phyloP scores from a whole-genome alignment of 2,797 vertebrate genomes.

The Neoniphon sammara region DNA sequence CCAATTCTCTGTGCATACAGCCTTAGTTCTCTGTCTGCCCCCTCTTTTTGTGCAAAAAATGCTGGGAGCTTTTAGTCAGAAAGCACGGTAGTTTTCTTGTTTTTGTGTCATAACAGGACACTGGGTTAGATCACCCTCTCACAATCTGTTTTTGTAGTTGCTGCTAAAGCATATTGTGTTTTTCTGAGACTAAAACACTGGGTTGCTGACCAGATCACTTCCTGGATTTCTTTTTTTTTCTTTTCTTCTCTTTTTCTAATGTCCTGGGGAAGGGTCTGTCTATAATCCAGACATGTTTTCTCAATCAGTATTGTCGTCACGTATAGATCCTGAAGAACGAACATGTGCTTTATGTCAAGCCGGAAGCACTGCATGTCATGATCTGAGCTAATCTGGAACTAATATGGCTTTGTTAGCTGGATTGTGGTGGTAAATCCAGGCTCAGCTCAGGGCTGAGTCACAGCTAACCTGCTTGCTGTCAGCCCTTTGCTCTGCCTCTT shows the following conservation, averaged over 20 bases:
- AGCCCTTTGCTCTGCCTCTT: neutral
- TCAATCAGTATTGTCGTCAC: conserved; percentile 4
- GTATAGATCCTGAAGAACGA: neutral
- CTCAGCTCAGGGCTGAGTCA: neutral
- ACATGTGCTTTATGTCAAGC: conserved; percentile 6
- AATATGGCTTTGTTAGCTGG: neutral
- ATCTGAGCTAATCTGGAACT: conserved; percentile 10
- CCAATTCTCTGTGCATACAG: conserved; percentile 45
- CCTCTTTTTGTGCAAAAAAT: conserved; percentile 23
- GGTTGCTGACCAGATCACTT: conserved; percentile 25
- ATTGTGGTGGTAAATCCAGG: neutral
- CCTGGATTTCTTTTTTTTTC: conserved; percentile 2
- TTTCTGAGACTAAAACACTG: conserved; percentile 23
- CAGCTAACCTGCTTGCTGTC: neutral
- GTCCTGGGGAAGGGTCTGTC: conserved; percentile 3
- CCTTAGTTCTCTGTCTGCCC: conserved; percentile 34
- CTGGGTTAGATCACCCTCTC: conserved; percentile 48
- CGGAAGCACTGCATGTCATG: neutral
- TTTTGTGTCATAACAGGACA: conserved; percentile 43
- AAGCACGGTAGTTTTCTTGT: conserved; percentile 32
- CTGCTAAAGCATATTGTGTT: conserved; percentile 5
- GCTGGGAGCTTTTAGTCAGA: conserved; percentile 38
- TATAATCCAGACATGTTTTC: conserved; percentile 19
- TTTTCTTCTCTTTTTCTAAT: neutral
- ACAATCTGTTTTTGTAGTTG: conserved; percentile 4